phyloP scores from a whole-genome alignment of 1,140 invertebrate genomes.

The Colletes latitarsis region DNA sequence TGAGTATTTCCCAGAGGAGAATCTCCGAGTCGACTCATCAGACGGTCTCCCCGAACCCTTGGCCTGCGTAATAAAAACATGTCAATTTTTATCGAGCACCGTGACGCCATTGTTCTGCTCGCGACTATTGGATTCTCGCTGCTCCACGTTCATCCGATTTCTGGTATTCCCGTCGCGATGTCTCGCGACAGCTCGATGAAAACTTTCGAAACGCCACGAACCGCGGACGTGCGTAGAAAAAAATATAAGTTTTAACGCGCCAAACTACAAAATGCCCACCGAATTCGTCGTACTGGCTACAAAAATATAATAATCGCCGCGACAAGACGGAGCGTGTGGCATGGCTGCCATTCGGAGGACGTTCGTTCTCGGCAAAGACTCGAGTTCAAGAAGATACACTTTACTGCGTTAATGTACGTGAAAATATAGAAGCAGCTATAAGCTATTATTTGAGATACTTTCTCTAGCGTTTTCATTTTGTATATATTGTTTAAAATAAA shows the following conservation, averaged over 20 bases:
- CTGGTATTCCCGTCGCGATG: slow-evolving; percentile 58
- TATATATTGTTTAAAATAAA: too few relatives aligned
- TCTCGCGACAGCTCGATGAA: slow-evolving; percentile 60
- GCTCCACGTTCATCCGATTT: slow-evolving; percentile 47
- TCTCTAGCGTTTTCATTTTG: too few relatives aligned
- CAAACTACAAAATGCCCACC: slow-evolving; percentile 34
- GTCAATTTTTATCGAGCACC: slow-evolving; percentile 65
- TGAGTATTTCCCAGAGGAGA: slow-evolving; percentile 74
- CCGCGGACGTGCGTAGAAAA: slow-evolving; percentile 56
- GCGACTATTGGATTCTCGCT: slow-evolving; percentile 34
- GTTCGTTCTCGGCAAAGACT: neutral
- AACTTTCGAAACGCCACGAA: slow-evolving; percentile 59
- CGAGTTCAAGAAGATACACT: neutral
- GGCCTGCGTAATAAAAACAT: slow-evolving; percentile 72
- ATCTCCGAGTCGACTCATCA: slow-evolving; percentile 67
- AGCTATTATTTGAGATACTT: too few relatives aligned
- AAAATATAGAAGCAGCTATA: neutral
- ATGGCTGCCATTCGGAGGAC: too few relatives aligned
- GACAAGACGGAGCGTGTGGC: neutral
- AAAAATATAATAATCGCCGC: slow-evolving; percentile 20
- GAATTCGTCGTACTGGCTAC: neutral
- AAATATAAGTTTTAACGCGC: slow-evolving; percentile 46
- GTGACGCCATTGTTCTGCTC: slow-evolving; percentile 54
- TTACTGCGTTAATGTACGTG: too few relatives aligned
- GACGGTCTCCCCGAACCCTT: slow-evolving; percentile 61